Conservation (phyloP, 35 echinoderm and acorn worm genomes). For the Chiridota heheva region DNA sequence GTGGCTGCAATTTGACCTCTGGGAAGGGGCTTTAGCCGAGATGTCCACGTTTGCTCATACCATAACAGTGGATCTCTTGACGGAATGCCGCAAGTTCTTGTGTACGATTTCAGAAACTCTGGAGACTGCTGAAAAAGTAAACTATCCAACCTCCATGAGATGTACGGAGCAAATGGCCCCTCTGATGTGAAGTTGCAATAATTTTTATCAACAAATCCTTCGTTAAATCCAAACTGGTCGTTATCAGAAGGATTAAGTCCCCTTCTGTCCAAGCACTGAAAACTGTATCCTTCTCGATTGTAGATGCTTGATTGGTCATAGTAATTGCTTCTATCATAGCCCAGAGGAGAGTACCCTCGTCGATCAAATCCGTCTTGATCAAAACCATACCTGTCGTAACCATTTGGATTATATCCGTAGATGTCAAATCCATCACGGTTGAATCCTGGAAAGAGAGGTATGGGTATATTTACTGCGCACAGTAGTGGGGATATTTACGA, state of each 20-base stretch:
- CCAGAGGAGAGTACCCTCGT: constrained; percentile 63
- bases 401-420: constrained; percentile 62
- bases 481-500: too few species aligned
- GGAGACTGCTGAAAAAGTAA: constrained; percentile 70
- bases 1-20: constrained; percentile 1
- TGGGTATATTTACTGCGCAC: background rate
- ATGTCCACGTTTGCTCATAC: constrained; percentile 91
- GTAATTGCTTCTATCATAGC: constrained; percentile 48
- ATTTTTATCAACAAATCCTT: constrained; percentile 2
- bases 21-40: constrained; percentile 51
- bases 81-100: constrained; percentile 60
- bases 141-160: constrained; percentile 60
- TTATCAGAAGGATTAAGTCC: constrained; percentile 58
- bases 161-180: constrained; percentile 58
- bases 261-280: constrained; percentile 65
- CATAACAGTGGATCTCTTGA: constrained; percentile 55
- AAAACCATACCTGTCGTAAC: constrained; percentile 83
- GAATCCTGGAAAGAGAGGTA: constrained; percentile 48
- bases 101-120: constrained; percentile 72
- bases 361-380: constrained; percentile 62
- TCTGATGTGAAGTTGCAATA: constrained; percentile 74
- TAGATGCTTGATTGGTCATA: constrained; percentile 64
- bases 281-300: constrained; percentile 48
- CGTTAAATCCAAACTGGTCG: constrained; percentile 76
- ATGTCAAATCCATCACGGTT: constrained; percentile 83